Percentiles rank a stretch among this genome's conserved stretches.
Evolutionary conservation across 1,140 invertebrate species (phyloP).

Genomic region (Pseudomyrmex concolor): DNA sequence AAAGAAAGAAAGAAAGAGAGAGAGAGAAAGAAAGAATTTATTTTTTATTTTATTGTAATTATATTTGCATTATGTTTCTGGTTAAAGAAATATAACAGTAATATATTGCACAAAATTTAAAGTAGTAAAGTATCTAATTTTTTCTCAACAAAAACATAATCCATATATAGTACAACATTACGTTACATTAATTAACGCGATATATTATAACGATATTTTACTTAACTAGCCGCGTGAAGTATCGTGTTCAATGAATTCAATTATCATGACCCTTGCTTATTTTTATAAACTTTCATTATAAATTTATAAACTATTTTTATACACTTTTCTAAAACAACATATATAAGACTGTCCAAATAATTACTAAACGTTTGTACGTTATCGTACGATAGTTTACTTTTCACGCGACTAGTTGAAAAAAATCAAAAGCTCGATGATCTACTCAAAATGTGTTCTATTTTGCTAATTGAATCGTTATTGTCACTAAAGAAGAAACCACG

Average conservation of each 20-base stretch:
- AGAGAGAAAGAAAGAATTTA: too few relatives aligned
- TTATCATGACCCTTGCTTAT: neutral
- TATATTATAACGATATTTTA: neutral
- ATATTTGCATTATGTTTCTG: too few relatives aligned
- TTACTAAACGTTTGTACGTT: too few relatives aligned
- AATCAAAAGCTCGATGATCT: neutral
- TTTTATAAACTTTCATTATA: too few relatives aligned
- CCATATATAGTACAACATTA: neutral
- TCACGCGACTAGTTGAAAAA: neutral
- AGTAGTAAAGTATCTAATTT: neutral
- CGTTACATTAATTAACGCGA: neutral
- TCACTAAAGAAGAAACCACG: slow-evolving; percentile 9
- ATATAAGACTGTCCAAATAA: too few relatives aligned
- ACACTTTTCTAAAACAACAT: too few relatives aligned
- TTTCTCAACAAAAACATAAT: slow-evolving; percentile 9
- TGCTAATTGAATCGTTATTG: slow-evolving; percentile 37
- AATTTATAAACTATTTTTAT: neutral
- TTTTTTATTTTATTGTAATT: too few relatives aligned
- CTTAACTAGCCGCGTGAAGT: slow-evolving; percentile 7
- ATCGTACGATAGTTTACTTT: neutral
- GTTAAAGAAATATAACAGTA: too few relatives aligned
- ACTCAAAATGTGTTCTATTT: slow-evolving; percentile 1
- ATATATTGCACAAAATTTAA: too few relatives aligned
- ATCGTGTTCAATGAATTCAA: neutral
- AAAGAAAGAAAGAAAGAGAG: too few relatives aligned